A percentile compares a stretch with the other conserved stretches of the same genome.
Conservation (phyloP, 2,888 invertebrate species). For the Macrostomum cliftonense region DNA sequence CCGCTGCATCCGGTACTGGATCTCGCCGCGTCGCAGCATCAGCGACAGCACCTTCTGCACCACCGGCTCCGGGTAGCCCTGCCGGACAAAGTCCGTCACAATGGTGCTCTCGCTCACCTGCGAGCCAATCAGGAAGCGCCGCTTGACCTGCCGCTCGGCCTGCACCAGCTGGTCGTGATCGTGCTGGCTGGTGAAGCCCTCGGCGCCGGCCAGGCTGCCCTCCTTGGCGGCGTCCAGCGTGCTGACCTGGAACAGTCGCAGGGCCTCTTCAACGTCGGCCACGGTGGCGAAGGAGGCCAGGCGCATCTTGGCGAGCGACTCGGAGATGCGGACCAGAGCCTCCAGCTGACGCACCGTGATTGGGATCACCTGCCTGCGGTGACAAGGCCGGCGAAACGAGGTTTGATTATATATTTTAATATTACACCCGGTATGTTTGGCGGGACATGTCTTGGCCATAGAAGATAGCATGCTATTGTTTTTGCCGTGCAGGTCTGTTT, state of each 20-base stretch:
- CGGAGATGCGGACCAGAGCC: slow-evolving; percentile 81
- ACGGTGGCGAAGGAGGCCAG: slow-evolving; percentile 74
- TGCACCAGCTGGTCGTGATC: slow-evolving; percentile 72
- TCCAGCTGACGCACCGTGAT: slow-evolving; percentile 56
- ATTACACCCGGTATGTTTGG: too few species aligned
- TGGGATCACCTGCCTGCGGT: slow-evolving; percentile 41
- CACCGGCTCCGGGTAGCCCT: slow-evolving; percentile 44
- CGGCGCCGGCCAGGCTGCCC: slow-evolving; percentile 76
- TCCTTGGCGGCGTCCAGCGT: slow-evolving; percentile 85
- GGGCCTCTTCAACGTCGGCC: slow-evolving; percentile 74
- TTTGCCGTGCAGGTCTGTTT: too few species aligned
- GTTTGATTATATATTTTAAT: too few species aligned
- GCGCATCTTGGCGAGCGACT: slow-evolving; percentile 90
- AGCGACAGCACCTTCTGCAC: slow-evolving; percentile 74
- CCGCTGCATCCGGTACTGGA: slow-evolving; percentile 84
- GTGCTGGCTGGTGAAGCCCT: slow-evolving; percentile 84
- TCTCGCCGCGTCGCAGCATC: slow-evolving; percentile 80
- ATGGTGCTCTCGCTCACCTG: slow-evolving; percentile 85
- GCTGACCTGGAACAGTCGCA: slow-evolving; percentile 86
- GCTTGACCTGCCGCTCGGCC: slow-evolving; percentile 80
- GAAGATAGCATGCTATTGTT: too few species aligned
- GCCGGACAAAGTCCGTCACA: slow-evolving; percentile 55
- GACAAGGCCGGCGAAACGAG: neutral
- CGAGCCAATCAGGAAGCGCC: slow-evolving; percentile 67
- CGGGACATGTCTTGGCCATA: too few species aligned